Conservation (phyloP, 1,140 invertebrate species). For the Nautilus pompilius region DNA sequence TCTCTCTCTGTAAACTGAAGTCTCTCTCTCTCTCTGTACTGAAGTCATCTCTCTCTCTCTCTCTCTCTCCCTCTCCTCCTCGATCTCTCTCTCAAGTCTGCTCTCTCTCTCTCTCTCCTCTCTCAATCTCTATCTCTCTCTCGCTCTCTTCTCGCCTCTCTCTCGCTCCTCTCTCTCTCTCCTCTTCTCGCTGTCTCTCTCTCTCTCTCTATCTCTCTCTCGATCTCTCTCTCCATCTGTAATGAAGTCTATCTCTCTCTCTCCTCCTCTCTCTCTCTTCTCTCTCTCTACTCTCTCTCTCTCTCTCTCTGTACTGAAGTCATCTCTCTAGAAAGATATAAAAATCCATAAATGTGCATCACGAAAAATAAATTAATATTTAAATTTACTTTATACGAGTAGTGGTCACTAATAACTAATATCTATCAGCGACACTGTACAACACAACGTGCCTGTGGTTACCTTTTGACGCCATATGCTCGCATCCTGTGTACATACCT, state of each 20-base stretch:
- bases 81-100: neutral
- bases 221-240: neutral
- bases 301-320: neutral
- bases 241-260: neutral
- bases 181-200: neutral
- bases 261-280: conserved; percentile 4
- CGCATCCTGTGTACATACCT: too few relatives aligned
- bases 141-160: neutral
- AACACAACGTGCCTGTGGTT: too few relatives aligned
- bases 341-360: too few relatives aligned
- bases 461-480: too few relatives aligned
- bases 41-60: neutral
- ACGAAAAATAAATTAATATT: too few relatives aligned
- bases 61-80: neutral
- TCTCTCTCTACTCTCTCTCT: neutral
- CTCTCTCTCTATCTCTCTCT: neutral
- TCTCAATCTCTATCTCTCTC: neutral
- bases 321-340: too few relatives aligned
- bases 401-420: too few relatives aligned
- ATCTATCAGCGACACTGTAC: too few relatives aligned
- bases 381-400: too few relatives aligned
- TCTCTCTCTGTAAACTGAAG: too few relatives aligned
- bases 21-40: too few relatives aligned
- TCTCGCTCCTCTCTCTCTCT: neutral
- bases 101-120: neutral